Evolutionary conservation across 1,140 invertebrate species (phyloP).

Genomic region (Gonatopus flavifemur): DNA sequence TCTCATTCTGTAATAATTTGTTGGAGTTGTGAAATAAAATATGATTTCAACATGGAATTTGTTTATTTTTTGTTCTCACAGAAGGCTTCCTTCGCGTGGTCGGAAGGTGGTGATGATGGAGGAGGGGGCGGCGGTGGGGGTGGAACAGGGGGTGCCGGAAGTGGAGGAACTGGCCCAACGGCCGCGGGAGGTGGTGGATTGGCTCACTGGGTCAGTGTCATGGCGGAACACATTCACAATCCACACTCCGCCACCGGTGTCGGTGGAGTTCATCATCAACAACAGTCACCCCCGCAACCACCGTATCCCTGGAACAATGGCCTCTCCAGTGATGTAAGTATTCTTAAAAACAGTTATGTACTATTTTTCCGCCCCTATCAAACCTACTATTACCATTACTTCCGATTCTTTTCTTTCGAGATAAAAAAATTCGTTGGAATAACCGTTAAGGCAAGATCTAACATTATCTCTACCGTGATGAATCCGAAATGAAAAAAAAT

Average conservation of each 20-base stretch:
- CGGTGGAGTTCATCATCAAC: slow-evolving; percentile 52
- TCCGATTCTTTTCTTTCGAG: too few species aligned
- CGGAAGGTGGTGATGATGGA: slow-evolving; percentile 48
- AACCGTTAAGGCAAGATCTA: too few species aligned
- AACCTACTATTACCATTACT: too few species aligned
- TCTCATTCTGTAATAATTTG: background rate
- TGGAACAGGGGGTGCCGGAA: slow-evolving; percentile 39
- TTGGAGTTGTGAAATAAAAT: background rate
- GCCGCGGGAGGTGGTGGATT: slow-evolving; percentile 53
- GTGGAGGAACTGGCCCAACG: slow-evolving; percentile 40
- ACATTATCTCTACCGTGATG: too few species aligned
- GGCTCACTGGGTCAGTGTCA: slow-evolving; percentile 70
- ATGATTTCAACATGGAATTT: too few species aligned
- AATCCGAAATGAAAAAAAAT: too few species aligned
- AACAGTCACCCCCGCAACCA: slow-evolving; percentile 57
- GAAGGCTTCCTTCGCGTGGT: slow-evolving; percentile 57
- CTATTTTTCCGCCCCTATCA: too few species aligned
- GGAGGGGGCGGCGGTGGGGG: slow-evolving; percentile 37
- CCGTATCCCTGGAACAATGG: slow-evolving; percentile 65
- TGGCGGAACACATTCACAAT: slow-evolving; percentile 68
- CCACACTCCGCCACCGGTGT: slow-evolving; percentile 54
- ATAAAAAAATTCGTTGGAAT: too few species aligned
- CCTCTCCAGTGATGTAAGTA: slow-evolving; percentile 60
- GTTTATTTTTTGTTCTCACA: slow-evolving; percentile 37
- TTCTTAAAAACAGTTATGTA: slow-evolving; percentile 2